Conservation (phyloP, 2,113 vertebrate species). For the Chunga burmeisteri region DNA sequence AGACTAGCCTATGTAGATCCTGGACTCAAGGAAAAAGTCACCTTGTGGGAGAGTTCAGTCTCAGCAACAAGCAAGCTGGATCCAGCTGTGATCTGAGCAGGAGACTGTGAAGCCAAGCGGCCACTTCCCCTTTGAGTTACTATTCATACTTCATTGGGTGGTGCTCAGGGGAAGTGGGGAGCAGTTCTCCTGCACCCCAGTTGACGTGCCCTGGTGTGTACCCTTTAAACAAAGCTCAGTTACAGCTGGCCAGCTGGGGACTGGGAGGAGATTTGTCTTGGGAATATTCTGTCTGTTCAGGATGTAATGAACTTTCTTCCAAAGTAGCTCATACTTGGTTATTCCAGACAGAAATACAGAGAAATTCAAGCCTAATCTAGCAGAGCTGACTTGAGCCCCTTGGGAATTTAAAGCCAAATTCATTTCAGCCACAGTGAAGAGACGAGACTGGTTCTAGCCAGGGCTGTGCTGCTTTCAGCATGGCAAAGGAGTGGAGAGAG, state of each 20-base stretch:
- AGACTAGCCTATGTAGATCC: neutral
- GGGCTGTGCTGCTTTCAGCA: neutral
- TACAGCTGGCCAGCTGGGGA: neutral
- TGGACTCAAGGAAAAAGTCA: slow-evolving; percentile 20
- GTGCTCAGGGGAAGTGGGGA: neutral
- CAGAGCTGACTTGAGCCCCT: neutral
- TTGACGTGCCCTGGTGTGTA: neutral
- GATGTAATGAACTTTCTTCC: neutral
- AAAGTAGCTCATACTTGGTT: neutral
- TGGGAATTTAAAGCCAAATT: neutral
- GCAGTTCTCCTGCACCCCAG: neutral
- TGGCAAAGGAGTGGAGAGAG: neutral
- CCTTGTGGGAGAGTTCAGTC: neutral
- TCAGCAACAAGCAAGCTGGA: neutral
- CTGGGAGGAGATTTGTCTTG: neutral
- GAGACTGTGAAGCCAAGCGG: neutral
- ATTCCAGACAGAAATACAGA: neutral
- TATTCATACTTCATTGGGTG: neutral
- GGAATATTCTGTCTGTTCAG: neutral
- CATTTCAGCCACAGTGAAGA: neutral
- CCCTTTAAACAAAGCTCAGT: neutral
- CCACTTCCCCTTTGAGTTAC: neutral
- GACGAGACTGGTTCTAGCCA: neutral
- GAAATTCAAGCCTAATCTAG: neutral
- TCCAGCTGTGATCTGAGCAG: neutral